Conservation (phyloP, 2,888 invertebrate genomes). For the Lumbricus terrestris region DNA sequence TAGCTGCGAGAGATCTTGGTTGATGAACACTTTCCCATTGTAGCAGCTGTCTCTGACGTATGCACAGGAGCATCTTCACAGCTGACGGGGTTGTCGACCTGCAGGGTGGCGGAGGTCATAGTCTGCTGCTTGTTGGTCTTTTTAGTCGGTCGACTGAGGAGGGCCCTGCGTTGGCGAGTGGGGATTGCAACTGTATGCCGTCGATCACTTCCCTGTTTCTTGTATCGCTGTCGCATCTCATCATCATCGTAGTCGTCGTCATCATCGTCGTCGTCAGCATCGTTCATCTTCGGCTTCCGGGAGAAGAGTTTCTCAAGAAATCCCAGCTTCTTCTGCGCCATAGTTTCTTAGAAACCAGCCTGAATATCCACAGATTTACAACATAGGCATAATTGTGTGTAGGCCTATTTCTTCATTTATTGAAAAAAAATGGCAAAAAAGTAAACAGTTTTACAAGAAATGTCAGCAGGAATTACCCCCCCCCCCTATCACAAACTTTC, state of each 20-base stretch:
- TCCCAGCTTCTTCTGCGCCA: constrained; percentile 7
- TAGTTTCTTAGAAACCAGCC: neutral
- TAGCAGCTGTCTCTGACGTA: neutral
- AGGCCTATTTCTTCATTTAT: neutral
- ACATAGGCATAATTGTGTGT: neutral
- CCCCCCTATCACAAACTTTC: no score
- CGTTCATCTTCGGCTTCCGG: neutral
- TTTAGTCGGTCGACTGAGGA: neutral
- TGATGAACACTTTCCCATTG: neutral
- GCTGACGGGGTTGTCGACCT: neutral
- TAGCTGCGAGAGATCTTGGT: neutral
- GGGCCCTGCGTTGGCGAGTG: neutral
- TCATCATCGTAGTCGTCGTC: neutral
- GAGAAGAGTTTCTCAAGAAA: neutral
- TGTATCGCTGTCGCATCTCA: neutral
- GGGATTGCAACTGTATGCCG: neutral
- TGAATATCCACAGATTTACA: neutral
- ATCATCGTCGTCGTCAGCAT: neutral
- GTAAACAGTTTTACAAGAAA: no score
- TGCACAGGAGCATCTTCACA: neutral
- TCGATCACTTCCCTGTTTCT: neutral
- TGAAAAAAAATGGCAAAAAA: no score
- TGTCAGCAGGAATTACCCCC: no score
- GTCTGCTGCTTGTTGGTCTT: neutral
- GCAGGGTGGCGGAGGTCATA: neutral